Evolutionary conservation across 2,888 invertebrate species (phyloP), one percentile per base, ranked within the genome.

Genomic region (Allophyes oxyacanthae): DNA sequence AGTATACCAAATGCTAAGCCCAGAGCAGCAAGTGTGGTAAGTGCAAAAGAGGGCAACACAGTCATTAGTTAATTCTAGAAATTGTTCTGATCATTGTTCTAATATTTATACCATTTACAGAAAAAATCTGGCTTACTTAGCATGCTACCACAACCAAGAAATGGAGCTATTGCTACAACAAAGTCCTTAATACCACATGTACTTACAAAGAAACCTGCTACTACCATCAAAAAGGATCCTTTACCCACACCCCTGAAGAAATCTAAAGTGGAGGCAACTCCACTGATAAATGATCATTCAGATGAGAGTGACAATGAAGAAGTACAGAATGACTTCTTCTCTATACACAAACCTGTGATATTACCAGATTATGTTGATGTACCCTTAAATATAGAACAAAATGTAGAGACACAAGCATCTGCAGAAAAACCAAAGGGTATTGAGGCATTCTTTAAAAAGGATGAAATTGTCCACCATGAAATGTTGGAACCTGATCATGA

Each of bases 121-220:
- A 95, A 95, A 90, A 95, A 95, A 64, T 95, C 95, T 11, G 95
- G 96, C 7, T 87, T 97, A 8, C 94, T 97, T 41, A 95, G 95
- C 54, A 88, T 97, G 38, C 85, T 97, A 37, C 97, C 97, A 7
- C 95, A 95, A 71, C 97, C 97, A 10, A 96, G 94, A 87, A 91
- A 92, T 77, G 86, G 83, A 40, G 78, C 85, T 4, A 82, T 71
- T 32, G 67, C 88, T 50, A 87, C 85, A 58, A 80, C 86, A 41
- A 91, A 87, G 66, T 88, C 90, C 34, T 83, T 92, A 62, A 87
- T 95, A 63, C 95, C 95, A 44, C 85, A 94, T 73, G 81, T 95
- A 14, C 82, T 94, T 0, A 92, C 91, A 71, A 87, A 92, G 78
- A 94, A 82, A 76, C 86, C 75, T 64, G 84, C 72, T 41, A 45